A percentile compares a stretch with the other conserved stretches of the same genome.
Evolutionary conservation across 2,113 vertebrate species (phyloP).

Genomic region (Gasterosteus nipponicus): DNA sequence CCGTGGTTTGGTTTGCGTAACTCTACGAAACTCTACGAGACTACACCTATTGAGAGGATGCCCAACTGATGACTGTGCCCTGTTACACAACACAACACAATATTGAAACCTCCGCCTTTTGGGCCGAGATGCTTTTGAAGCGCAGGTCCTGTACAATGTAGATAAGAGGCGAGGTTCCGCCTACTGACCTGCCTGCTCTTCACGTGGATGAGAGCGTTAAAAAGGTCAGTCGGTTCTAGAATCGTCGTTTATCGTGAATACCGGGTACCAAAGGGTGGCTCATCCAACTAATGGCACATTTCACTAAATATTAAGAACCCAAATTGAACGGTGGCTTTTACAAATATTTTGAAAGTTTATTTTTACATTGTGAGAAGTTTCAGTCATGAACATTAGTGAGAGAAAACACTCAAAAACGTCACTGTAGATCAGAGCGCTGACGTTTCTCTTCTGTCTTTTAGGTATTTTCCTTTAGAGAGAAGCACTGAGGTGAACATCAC

Average conservation of each 20-base stretch:
- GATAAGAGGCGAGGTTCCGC: no score
- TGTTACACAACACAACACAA: no score
- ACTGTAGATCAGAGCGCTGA: conserved; percentile 4
- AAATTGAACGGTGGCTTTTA: conserved; percentile 11
- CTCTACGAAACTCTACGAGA: no score
- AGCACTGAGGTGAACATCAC: conserved; percentile 38
- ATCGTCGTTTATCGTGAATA: background rate
- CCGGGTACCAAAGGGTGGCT: background rate
- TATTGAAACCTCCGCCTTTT: no score
- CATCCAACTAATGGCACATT: background rate
- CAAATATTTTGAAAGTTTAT: conserved; percentile 42
- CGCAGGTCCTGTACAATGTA: no score
- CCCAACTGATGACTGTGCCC: no score
- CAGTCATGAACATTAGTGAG: background rate
- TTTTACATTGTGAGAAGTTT: conserved; percentile 19
- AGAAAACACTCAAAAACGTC: conserved; percentile 24
- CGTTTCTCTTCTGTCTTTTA: background rate
- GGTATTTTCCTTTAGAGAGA: conserved; percentile 31
- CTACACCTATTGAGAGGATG: no score
- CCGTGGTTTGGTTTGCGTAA: no score
- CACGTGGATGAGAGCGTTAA: background rate
- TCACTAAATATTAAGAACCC: background rate
- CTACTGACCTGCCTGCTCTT: background rate
- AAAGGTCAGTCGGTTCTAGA: background rate
- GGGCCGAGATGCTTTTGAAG: no score